Evolutionary conservation across 2,888 invertebrate species (phyloP).

Genomic region (Hirtodrosophila cameraria): DNA sequence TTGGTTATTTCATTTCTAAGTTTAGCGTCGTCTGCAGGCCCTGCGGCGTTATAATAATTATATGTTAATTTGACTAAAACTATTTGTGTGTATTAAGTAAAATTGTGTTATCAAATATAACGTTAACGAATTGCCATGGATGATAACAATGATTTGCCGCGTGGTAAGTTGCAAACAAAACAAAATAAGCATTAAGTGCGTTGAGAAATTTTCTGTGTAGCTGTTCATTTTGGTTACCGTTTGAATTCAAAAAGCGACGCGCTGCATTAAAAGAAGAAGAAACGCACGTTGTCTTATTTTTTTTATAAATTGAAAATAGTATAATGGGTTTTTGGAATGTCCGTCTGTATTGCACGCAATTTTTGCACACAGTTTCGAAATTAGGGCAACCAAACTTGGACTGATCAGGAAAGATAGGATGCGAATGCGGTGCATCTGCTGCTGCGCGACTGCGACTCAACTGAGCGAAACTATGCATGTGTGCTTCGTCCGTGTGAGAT

Average conservation of each 20-base stretch:
- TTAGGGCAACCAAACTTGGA: too few relatives aligned
- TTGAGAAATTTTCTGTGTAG: background rate
- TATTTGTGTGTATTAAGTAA: background rate
- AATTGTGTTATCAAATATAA: background rate
- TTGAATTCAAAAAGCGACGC: conserved; percentile 50
- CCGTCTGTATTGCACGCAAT: too few relatives aligned
- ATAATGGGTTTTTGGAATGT: too few relatives aligned
- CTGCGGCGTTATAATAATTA: background rate
- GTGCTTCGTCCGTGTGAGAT: too few relatives aligned
- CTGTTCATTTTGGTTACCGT: conserved; percentile 32
- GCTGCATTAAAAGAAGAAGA: background rate
- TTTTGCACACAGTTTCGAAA: too few relatives aligned
- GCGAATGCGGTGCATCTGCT: too few relatives aligned
- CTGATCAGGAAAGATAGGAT: too few relatives aligned
- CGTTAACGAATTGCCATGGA: conserved; percentile 24
- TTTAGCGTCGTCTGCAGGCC: conserved; percentile 34
- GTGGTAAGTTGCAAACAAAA: conserved; percentile 34
- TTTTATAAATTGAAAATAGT: too few relatives aligned
- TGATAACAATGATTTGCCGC: conserved; percentile 37
- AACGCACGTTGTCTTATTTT: background rate
- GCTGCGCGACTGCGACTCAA: too few relatives aligned
- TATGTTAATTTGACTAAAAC: background rate
- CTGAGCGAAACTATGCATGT: too few relatives aligned
- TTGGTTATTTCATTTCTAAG: conserved; percentile 49
- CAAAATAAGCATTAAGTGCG: background rate